Conservation (phyloP, 2,888 invertebrate genomes). For the Mystacides longicornis region DNA sequence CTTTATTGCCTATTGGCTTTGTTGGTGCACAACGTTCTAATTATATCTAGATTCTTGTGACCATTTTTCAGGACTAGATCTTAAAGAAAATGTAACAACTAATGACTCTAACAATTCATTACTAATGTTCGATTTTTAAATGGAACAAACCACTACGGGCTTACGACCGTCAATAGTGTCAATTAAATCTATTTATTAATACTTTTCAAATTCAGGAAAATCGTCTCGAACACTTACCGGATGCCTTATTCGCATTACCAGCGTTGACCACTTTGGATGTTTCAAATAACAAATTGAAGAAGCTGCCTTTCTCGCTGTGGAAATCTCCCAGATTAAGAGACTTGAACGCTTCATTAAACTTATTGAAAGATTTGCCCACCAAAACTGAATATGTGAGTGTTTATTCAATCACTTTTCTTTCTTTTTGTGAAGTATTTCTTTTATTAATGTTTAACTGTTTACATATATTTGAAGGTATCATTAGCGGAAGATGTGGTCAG, state of each 20-base stretch:
- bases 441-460: neutral
- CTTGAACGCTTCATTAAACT: slow-evolving; percentile 83
- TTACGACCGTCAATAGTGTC: no score
- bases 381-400: slow-evolving; percentile 21
- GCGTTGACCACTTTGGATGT: slow-evolving; percentile 75
- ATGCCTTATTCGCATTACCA: slow-evolving; percentile 74
- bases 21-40: no score
- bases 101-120: no score
- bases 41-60: no score
- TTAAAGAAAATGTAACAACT: no score
- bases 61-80: no score
- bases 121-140: no score
- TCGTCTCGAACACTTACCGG: slow-evolving; percentile 73
- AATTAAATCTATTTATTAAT: neutral
- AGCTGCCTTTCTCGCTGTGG: slow-evolving; percentile 81
- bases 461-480: no score
- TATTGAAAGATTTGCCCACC: slow-evolving; percentile 65
- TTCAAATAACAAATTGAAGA: slow-evolving; percentile 87
- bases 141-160: no score
- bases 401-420: neutral
- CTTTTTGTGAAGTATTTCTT: neutral
- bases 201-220: slow-evolving; percentile 58
- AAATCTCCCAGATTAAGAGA: slow-evolving; percentile 77
- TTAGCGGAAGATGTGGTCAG: slow-evolving; percentile 22
- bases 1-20: no score